Evolutionary conservation across 2,113 vertebrate genomes (phyloP).

Genomic region (Enhydra lutris): DNA sequence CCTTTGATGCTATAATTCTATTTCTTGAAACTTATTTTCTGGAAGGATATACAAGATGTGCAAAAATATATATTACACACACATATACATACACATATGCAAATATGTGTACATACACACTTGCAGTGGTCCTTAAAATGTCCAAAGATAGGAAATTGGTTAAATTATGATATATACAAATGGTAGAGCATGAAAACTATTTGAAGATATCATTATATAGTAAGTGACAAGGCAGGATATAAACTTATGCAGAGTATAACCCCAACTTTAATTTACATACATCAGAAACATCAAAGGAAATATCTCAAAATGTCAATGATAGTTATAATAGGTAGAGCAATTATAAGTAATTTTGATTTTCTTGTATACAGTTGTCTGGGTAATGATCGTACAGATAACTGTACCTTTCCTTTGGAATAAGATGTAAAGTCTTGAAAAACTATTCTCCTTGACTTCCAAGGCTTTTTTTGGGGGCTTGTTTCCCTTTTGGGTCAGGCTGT

Average conservation of each 20-base stretch:
- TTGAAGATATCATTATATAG: background rate
- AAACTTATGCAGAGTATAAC: background rate
- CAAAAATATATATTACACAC: background rate
- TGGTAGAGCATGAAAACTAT: background rate
- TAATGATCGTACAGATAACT: background rate
- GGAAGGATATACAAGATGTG: background rate
- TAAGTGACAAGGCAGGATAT: background rate
- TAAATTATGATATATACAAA: background rate
- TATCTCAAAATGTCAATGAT: background rate
- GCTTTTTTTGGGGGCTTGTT: background rate
- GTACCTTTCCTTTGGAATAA: background rate
- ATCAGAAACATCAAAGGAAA: slow-evolving; percentile 21
- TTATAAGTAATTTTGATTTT: background rate
- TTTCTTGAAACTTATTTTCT: background rate
- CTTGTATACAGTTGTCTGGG: background rate
- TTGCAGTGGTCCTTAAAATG: background rate
- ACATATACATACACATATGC: background rate
- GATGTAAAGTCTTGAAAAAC: background rate
- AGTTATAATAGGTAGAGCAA: background rate
- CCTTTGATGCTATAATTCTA: background rate
- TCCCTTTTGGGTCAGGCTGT: background rate
- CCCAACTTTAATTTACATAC: background rate
- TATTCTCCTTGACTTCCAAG: background rate
- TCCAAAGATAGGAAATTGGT: background rate
- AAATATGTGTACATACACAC: background rate